A percentile compares a stretch with the other conserved stretches of the same genome.
Evolutionary conservation across 2,797 vertebrate species (phyloP).

Genomic region (Adelosebastes latens): DNA sequence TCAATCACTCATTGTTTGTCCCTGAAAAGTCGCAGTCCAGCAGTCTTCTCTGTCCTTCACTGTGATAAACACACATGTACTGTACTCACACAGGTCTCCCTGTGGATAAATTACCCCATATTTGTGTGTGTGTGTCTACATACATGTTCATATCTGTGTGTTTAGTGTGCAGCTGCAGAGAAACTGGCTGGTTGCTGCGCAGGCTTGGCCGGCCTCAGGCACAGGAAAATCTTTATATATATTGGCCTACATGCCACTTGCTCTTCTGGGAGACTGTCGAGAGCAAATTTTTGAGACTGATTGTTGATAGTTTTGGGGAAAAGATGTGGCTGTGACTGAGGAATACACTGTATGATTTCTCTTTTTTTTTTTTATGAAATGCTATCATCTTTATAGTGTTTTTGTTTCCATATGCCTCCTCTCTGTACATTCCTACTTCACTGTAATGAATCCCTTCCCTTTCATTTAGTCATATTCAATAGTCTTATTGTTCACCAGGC

Average conservation of each 20-base stretch:
- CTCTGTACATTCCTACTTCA: not conserved
- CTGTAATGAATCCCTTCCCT: not conserved
- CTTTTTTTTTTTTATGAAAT: not conserved
- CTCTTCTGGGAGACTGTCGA: slow-evolving; percentile 51
- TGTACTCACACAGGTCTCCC: slow-evolving; percentile 2
- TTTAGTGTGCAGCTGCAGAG: slow-evolving; percentile 30
- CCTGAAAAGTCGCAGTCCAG: slow-evolving; percentile 27
- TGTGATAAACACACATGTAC: slow-evolving; percentile 3
- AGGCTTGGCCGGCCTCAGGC: slow-evolving; percentile 42
- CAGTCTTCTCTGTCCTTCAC: slow-evolving; percentile 16
- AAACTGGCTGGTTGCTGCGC: slow-evolving; percentile 25
- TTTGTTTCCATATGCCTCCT: not conserved
- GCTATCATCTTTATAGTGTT: slow-evolving; percentile 31
- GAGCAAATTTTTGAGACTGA: slow-evolving; percentile 50
- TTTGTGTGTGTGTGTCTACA: not conserved
- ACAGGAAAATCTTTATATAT: slow-evolving; percentile 54
- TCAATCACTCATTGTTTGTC: slow-evolving; percentile 25
- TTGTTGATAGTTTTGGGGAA: slow-evolving; percentile 18
- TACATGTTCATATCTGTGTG: slow-evolving; percentile 23
- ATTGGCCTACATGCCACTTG: slow-evolving; percentile 57
- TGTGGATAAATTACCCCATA: slow-evolving; percentile 14
- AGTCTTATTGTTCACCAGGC: not conserved
- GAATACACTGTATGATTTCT: not conserved
- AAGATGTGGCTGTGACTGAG: slow-evolving; percentile 7
- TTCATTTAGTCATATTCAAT: not conserved